Base-by-base conservation (phyloP, 2,113 vertebrate genomes). In the Stegastes partitus region DNA sequence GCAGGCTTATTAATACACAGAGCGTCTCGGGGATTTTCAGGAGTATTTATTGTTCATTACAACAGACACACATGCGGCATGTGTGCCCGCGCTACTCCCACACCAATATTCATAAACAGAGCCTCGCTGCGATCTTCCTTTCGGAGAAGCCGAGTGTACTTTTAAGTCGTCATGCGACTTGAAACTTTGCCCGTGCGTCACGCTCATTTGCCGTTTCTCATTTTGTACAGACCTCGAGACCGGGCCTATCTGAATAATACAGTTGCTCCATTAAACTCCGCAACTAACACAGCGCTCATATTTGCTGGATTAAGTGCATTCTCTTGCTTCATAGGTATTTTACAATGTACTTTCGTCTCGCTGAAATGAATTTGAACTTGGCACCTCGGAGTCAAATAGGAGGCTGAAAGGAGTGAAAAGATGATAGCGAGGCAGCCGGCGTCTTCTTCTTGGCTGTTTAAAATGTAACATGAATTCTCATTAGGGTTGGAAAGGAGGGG, bases 401-500 rank as follows among this genome's bases (percentile, higher is more conserved):
- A 16, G 22, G 65, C 49, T 87, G 74, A 84, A 81, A 86, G 71
- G 62, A 86, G 67, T 18, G 66, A 80, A 80, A 66, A 49, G 49
- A 83, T 66, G 84, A 93, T 77, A 80, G 84, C 3, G 71, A 44
- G 55, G 77, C 68, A 54, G 74, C 42, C 63, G 25, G 55, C 62
- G 15, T 83, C 74, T 81, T 28, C 70, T 68, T 34, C 31, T 34
- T 59, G 72, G 66, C 66, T 79, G 82, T 68, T 85, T 64, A 39
- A 82, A 87, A 89, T 79, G 78, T 73, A 89, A 89, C 87, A 82
- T 66, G 51, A 83, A 87, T 92, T 87, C 83, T 92, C 86, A 92
- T 92, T 89, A 89, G 74, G 64, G 53, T 58, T 68, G 58, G 82
- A 85, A 85, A 34, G 10, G 7, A 2, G 8, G 31, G 28, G 28